These are phyloP conservation scores for Halesus radiatus DNA, from an alignment of 1,140 invertebrate genomes.

Conservation along the genomic window DNA sequence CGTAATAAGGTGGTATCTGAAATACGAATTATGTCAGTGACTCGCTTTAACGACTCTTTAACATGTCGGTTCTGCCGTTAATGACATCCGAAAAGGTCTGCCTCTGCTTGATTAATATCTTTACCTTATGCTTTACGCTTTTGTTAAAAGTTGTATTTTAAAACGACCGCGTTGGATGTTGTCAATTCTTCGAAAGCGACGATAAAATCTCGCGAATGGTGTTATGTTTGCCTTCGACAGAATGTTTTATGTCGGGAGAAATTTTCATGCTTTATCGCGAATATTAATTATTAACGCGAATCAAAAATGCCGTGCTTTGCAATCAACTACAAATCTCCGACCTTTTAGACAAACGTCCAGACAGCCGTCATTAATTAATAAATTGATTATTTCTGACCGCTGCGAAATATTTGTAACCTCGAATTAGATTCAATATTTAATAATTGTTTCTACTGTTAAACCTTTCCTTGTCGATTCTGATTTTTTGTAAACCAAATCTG, in stretches of 20 bases:
- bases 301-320: neutral
- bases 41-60: slow-evolving; percentile 1
- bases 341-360: neutral
- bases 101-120: slow-evolving; percentile 11
- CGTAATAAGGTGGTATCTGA: neutral
- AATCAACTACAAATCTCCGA: neutral
- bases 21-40: slow-evolving; percentile 15
- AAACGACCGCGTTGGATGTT: neutral
- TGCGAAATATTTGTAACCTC: neutral
- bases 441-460: too few relatives aligned
- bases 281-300: neutral
- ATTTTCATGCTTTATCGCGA: neutral
- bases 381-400: slow-evolving; percentile 28
- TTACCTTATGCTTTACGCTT: slow-evolving; percentile 1
- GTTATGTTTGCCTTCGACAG: neutral
- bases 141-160: too few relatives aligned
- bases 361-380: too few relatives aligned
- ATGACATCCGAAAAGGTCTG: slow-evolving; percentile 20
- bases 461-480: too few relatives aligned
- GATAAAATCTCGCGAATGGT: neutral
- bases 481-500: too few relatives aligned
- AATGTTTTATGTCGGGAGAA: neutral
- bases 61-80: slow-evolving; percentile 3
- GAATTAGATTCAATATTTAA: neutral
- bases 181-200: neutral